phyloP scores from a whole-genome alignment of 1,140 invertebrate species.

The Chironomus tepperi region DNA sequence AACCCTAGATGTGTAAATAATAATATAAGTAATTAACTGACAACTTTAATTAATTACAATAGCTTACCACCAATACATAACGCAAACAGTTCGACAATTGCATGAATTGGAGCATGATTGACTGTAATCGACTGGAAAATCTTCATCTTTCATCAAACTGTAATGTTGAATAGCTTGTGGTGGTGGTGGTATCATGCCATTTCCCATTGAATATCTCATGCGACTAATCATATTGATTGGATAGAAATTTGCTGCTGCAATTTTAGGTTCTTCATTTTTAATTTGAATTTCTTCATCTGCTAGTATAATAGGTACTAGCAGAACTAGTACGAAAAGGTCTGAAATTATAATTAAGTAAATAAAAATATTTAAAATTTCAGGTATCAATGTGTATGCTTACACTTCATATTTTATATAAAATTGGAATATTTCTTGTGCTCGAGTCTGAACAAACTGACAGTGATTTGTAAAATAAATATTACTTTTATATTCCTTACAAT shows the following conservation, averaged over 20 bases:
- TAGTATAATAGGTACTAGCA: not conserved
- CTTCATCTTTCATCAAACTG: not conserved
- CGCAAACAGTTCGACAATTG: not conserved
- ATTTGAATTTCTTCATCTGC: not conserved
- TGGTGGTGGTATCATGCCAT: not conserved
- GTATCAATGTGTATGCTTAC: not conserved
- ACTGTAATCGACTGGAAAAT: not conserved
- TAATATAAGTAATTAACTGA: no score
- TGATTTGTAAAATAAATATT: not conserved
- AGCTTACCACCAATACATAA: not conserved
- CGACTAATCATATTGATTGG: not conserved
- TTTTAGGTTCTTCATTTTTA: not conserved
- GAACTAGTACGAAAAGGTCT: not conserved
- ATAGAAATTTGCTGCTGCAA: not conserved
- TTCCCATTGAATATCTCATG: not conserved
- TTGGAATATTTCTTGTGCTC: not conserved
- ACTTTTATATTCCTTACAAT: not conserved
- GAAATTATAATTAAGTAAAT: not conserved
- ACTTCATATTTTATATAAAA: not conserved
- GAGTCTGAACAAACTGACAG: not conserved
- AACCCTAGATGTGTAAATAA: not conserved
- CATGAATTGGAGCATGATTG: not conserved
- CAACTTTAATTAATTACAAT: no score
- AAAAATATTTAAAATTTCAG: not conserved
- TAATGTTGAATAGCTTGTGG: not conserved